These are phyloP conservation scores for Tangara arthus DNA, from an alignment of 2,797 vertebrate genomes.

Conservation along the genomic window DNA sequence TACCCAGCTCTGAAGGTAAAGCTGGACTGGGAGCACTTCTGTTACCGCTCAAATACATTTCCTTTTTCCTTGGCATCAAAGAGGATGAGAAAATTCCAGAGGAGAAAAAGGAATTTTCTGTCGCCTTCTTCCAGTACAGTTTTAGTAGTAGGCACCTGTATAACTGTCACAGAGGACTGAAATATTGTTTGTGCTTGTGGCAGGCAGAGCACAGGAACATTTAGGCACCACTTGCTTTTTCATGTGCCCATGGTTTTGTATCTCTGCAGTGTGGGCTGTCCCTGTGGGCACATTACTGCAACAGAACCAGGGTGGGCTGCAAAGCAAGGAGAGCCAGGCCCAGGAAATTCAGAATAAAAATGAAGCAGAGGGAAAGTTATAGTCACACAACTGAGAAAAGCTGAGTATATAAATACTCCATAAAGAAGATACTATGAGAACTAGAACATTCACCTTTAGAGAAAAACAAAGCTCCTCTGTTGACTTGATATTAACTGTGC, in stretches of 20 bases:
- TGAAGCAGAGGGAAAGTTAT: not conserved
- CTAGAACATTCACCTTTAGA: not conserved
- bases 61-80: not conserved
- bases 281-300: not conserved
- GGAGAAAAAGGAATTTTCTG: not conserved
- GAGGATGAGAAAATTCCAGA: not conserved
- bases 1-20: not conserved
- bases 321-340: not conserved
- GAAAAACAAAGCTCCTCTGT: not conserved
- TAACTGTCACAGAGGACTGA: not conserved
- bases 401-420: not conserved
- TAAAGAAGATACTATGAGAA: not conserved
- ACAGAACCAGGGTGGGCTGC: not conserved
- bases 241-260: not conserved
- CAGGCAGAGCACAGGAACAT: not conserved
- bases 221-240: not conserved
- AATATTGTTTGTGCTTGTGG: not conserved
- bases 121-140: not conserved
- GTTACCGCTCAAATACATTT: not conserved
- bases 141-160: not conserved
- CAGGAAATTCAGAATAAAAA: not conserved
- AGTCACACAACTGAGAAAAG: not conserved
- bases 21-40: not conserved
- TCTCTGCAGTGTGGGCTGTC: not conserved
- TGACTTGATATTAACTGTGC: not conserved